Percentiles rank a stretch among this genome's conserved stretches.
These are phyloP conservation scores for Lacanobia oleracea DNA, from an alignment of 2,888 invertebrate genomes.

Conservation along the genomic window DNA sequence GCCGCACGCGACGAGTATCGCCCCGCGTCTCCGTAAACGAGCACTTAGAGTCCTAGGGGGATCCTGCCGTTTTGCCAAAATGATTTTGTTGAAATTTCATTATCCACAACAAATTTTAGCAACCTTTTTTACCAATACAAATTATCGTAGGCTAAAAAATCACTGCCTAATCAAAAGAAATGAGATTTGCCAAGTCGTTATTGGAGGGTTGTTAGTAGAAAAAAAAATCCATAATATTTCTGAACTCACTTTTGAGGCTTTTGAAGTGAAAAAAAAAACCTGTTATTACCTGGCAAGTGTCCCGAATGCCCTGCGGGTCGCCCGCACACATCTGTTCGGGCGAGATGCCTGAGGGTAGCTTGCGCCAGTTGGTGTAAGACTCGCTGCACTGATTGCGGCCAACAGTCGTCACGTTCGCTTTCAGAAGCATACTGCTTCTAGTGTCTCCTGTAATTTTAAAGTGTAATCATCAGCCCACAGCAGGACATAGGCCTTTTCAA, in stretches of 20 bases:
- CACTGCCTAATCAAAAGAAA: too few species aligned
- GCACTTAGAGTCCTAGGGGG: too few species aligned
- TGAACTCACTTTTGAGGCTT: background rate
- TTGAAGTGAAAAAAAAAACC: background rate
- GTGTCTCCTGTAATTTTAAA: constrained; percentile 72
- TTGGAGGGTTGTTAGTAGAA: background rate
- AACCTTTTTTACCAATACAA: too few species aligned
- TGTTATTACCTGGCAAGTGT: constrained; percentile 81
- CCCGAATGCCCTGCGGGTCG: constrained; percentile 78
- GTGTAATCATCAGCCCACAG: background rate
- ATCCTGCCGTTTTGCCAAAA: too few species aligned
- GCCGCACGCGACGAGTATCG: too few species aligned
- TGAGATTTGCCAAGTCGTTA: background rate
- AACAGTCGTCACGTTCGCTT: constrained; percentile 81
- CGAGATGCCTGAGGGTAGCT: constrained; percentile 79
- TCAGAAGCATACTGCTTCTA: constrained; percentile 78
- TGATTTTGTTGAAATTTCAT: too few species aligned
- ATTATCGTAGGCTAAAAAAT: too few species aligned
- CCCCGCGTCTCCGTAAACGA: too few species aligned
- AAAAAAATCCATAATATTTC: background rate
- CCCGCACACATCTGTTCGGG: constrained; percentile 84
- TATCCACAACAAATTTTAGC: too few species aligned
- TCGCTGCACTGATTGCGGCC: constrained; percentile 71
- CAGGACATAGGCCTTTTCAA: background rate
- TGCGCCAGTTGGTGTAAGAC: constrained; percentile 79